Conservation (phyloP, 1,140 invertebrate genomes). For the Halesus radiatus region DNA sequence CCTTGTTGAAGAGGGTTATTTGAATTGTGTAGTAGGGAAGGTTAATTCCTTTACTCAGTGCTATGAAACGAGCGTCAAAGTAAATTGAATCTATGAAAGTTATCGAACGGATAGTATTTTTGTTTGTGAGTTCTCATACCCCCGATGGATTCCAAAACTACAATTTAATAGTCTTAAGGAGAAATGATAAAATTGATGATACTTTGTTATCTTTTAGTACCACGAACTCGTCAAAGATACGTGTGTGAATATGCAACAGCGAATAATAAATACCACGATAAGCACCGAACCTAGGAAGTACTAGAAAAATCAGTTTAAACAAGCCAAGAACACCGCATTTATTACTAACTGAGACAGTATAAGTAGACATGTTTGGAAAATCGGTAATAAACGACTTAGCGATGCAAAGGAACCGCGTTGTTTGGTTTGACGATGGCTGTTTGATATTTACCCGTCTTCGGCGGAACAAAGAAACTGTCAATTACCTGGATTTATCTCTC, state of each 20-base stretch:
- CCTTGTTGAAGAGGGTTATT: constrained; percentile 3
- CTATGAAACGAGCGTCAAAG: no score
- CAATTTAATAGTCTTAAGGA: no score
- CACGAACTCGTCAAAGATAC: no score
- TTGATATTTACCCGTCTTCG: constrained; percentile 23
- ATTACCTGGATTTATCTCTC: constrained; percentile 24
- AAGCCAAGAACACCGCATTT: background rate
- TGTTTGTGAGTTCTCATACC: no score
- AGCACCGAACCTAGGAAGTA: constrained; percentile 6
- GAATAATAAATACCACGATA: background rate
- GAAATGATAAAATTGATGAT: no score
- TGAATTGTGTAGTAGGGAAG: background rate
- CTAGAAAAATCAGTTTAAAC: constrained; percentile 21
- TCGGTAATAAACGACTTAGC: constrained; percentile 21
- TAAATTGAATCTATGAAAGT: no score
- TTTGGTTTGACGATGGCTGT: background rate
- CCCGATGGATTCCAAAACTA: no score
- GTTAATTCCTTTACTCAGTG: background rate
- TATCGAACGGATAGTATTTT: no score
- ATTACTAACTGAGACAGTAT: background rate
- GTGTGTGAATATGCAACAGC: background rate
- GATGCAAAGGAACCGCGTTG: constrained; percentile 19
- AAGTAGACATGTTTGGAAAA: constrained; percentile 15
- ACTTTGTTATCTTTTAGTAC: no score
- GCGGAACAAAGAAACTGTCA: constrained; percentile 21